A percentile compares a stretch with the other conserved stretches of the same genome.
phyloP scores from a whole-genome alignment of 2,888 invertebrate genomes.

The Stenotaenia linearis region DNA sequence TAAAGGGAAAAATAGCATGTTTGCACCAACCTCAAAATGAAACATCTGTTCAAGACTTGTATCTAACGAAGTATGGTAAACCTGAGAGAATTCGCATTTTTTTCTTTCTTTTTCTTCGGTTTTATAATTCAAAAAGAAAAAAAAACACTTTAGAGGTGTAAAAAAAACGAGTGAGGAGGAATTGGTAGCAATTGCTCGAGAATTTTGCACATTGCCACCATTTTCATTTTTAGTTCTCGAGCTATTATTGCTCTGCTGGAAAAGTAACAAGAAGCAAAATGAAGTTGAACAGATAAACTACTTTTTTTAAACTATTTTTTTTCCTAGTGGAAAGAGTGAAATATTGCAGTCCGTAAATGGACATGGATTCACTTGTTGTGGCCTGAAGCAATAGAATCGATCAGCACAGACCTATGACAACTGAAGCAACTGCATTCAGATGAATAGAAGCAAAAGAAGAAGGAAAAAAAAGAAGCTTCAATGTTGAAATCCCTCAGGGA shows the following conservation, averaged over 20 bases:
- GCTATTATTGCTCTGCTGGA: not conserved
- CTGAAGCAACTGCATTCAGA: not conserved
- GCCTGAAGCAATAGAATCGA: not conserved
- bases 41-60: not conserved
- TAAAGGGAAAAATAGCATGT: not conserved
- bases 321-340: not conserved
- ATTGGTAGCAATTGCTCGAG: not conserved
- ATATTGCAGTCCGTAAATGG: not conserved
- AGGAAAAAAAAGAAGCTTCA: not conserved
- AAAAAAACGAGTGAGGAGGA: not conserved
- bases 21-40: not conserved
- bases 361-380: not conserved
- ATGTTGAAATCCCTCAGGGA: not conserved
- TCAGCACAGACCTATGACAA: not conserved
- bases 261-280: not conserved
- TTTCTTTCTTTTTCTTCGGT: not conserved
- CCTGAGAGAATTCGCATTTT: not conserved
- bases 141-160: not conserved
- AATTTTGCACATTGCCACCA: not conserved
- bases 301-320: not conserved
- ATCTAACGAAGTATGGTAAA: not conserved
- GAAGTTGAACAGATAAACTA: not conserved
- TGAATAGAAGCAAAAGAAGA: not conserved
- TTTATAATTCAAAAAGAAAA: not conserved
- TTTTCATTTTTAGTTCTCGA: not conserved